Base-by-base conservation (phyloP, 2,888 invertebrate genomes). In the Drosophila pegasa region DNA sequence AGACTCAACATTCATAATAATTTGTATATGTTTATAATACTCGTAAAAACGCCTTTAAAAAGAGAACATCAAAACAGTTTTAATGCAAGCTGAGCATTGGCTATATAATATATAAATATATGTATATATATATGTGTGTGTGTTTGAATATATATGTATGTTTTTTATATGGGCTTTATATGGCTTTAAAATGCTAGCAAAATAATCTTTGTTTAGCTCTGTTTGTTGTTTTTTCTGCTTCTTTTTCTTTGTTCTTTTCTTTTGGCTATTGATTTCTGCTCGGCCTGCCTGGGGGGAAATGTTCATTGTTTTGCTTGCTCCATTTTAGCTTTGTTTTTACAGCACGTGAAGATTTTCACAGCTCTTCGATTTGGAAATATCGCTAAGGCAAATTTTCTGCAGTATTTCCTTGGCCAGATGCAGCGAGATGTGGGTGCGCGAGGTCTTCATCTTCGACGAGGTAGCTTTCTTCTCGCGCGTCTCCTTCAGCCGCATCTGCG, bases 271-370 rank as follows among this genome's bases (percentile, higher is more conserved):
- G 33, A 33, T 57, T 48, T 51, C 31, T 48, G 31, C 27, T 27
- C 14, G n/a, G 40, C 31, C 14, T 43, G 27, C 18, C 29, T 56
- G 25, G 22, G 25, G 29, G 54, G 10, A 40, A 31, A 29, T 31
- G 45, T 38, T 20, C 31, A 38, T 61, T 61, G 22, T 43, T 65
- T 48, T 20, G 18, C 31, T 18, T 48, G 18, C 31, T 50, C 56
- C 52, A 31, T 48, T 35, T 50, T 50, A 8, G 50, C 38, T 38
- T 50, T 45, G 12, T 70, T 25, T 75, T 85, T 94, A 97, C 80
- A 97, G 94, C 75, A 97, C 96, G 91, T 97, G 96, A 69, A 97
- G 93, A 92, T 97, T 97, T 92, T 97, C 97, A 92, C 97, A 97
- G 68, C 96, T 96, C 91, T 97, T 97, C 12, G 96, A 96, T 92